Evolutionary conservation across 2,113 vertebrate genomes (phyloP).

Genomic region (Colinus virginianus): DNA sequence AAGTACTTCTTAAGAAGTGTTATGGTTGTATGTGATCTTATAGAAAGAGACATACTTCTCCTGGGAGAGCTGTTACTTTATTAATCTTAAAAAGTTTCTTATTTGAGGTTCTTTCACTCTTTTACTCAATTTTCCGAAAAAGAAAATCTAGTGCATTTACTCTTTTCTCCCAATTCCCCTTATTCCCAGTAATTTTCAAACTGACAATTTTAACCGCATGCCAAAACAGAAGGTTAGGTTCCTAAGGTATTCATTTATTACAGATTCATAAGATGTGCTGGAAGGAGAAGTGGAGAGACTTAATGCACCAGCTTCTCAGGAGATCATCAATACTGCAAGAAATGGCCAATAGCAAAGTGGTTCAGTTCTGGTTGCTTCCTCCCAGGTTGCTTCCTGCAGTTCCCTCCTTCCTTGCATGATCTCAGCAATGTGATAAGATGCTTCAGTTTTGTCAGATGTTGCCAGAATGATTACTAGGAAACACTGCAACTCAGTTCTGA

Average conservation of each 20-base stretch:
- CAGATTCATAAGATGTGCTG: not conserved
- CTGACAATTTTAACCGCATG: not conserved
- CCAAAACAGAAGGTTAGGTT: not conserved
- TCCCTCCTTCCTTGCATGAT: not conserved
- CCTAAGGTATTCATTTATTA: not conserved
- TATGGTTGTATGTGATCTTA: not conserved
- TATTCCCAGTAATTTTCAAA: not conserved
- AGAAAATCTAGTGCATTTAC: not conserved
- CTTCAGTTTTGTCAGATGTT: not conserved
- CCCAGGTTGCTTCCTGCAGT: not conserved
- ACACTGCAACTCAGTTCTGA: rapidly evolving
- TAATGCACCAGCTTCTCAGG: not conserved
- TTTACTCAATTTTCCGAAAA: not conserved
- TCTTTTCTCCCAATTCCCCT: not conserved
- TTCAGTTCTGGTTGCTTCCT: not conserved
- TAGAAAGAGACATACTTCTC: not conserved
- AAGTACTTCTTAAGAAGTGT: not conserved
- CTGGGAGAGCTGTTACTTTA: not conserved
- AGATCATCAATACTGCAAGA: rapidly evolving
- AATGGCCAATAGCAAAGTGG: rapidly evolving
- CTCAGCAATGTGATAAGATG: not conserved
- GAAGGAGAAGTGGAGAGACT: not conserved
- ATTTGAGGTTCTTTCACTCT: not conserved
- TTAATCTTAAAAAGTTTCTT: not conserved
- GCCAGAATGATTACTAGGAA: not conserved